Evolutionary conservation across 2,888 invertebrate genomes (phyloP), one percentile per base, ranked within the genome.

Genomic region (Euproctis similis): DNA sequence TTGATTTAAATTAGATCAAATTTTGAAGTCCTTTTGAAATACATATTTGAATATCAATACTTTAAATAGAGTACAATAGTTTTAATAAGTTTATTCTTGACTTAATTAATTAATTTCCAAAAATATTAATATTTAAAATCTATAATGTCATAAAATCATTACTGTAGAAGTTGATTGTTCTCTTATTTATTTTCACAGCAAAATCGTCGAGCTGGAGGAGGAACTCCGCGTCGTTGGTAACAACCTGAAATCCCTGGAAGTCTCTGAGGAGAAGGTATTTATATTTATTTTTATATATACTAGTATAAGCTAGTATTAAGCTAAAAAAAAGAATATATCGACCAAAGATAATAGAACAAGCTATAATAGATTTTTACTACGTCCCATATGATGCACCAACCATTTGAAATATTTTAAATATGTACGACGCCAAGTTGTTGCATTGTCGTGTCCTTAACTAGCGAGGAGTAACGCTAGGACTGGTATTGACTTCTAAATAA

Each of bases 181-280:
- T 33, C 31, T 54, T 58, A 40, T 44, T 35, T 44, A 41, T n/a
- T 55, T 61, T 75, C 76, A 30, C 89, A 95, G 95, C 87, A 99
- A 99, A 93, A 98, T 99, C 88, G 96, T 98, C 84, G 98, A 99
- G 88, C 94, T 99, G 89, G 99, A 99, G 86, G 99, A 99, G 85
- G 98, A 99, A 87, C 91, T 99, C 85, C 96, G 98, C 82, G 98
- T 99, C 71, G 98, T 99, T 84, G 98, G 98, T 80, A 99, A 99
- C 93, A 99, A 99, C 92, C 90, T 99, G 89, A 99, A 99, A 88
- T 99, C 98, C 77, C 94, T 99, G 78, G 99, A 99, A 90, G 98
- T 99, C 77, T 97, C 96, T 69, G 98, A 98, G 88, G 97, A 98
- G 88, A 98, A 97, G 95, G 97, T 97, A 92, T 85, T 86, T 74